Conservation (phyloP, 2,888 invertebrate genomes). For the Falcaria lacertinaria region DNA sequence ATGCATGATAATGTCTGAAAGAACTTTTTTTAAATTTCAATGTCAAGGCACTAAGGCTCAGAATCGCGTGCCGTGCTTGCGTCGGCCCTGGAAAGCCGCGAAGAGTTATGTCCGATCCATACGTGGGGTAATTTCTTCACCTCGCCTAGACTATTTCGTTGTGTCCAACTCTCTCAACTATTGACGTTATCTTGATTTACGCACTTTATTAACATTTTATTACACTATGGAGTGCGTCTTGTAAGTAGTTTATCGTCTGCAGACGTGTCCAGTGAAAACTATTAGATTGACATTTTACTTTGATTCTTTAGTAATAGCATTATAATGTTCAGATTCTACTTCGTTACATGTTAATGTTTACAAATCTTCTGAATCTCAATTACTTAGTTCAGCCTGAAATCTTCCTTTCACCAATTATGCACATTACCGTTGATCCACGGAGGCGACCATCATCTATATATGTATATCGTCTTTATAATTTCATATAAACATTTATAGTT, state of each 20-base stretch:
- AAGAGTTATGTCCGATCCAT: slow-evolving; percentile 53
- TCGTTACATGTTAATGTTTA: too few species aligned
- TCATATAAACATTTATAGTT: too few species aligned
- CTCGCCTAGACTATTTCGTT: slow-evolving; percentile 58
- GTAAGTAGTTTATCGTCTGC: slow-evolving; percentile 31
- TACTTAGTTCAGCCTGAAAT: too few species aligned
- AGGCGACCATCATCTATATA: too few species aligned
- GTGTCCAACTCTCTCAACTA: slow-evolving; percentile 62
- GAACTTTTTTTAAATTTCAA: slow-evolving; percentile 4
- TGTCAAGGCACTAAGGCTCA: slow-evolving; percentile 17
- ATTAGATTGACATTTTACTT: too few species aligned
- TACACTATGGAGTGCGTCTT: slow-evolving; percentile 56
- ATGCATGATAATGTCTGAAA: too few species aligned
- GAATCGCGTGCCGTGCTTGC: slow-evolving; percentile 16
- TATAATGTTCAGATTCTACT: too few species aligned
- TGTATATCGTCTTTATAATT: too few species aligned
- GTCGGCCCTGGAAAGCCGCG: slow-evolving; percentile 21
- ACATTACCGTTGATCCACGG: too few species aligned
- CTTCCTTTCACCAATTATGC: too few species aligned
- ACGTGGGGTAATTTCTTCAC: slow-evolving; percentile 60
- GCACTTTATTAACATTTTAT: slow-evolving; percentile 74
- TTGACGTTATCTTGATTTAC: slow-evolving; percentile 76
- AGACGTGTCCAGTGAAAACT: slow-evolving; percentile 20
- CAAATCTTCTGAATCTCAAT: too few species aligned
- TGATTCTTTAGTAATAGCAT: too few species aligned